These are phyloP conservation scores for Neogobius melanostomus DNA, from an alignment of 2,113 vertebrate species.

Conservation along the genomic window DNA sequence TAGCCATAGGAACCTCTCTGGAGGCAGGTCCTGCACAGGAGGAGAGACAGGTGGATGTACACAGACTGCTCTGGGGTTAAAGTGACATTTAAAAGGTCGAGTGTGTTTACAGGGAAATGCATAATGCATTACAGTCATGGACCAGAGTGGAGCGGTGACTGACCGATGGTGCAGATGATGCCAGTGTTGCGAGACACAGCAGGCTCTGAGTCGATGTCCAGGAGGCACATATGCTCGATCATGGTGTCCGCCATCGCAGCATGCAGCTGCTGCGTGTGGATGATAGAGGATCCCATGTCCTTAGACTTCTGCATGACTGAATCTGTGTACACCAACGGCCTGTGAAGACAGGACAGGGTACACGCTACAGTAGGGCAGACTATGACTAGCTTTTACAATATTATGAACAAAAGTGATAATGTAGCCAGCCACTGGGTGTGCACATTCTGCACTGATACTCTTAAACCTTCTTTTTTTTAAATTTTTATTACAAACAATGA, in stretches of 20 bases:
- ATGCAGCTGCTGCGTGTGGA: constrained; percentile 90
- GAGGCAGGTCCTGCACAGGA: constrained; percentile 86
- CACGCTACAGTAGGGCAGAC: not conserved
- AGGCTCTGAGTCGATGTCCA: constrained; percentile 95
- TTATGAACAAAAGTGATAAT: no score
- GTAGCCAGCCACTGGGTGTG: no score
- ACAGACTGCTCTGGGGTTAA: not conserved
- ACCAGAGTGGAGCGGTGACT: constrained; percentile 30
- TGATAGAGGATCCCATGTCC: constrained; percentile 81
- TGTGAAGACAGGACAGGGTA: constrained; percentile 33
- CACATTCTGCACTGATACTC: no score
- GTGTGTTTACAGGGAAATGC: not conserved
- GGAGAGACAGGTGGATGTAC: not conserved
- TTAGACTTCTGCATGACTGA: constrained; percentile 80
- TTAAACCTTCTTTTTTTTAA: no score
- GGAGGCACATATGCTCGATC: constrained; percentile 94
- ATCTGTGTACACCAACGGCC: constrained; percentile 55
- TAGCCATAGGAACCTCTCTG: constrained; percentile 85
- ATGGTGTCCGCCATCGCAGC: constrained; percentile 95
- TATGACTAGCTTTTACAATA: not conserved
- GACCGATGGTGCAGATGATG: constrained; percentile 98
- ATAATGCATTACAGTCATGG: constrained; percentile 12
- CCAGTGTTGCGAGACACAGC: constrained; percentile 92
- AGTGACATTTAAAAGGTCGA: not conserved
- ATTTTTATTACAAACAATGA: no score